Evolutionary conservation across 2,888 invertebrate species (phyloP).

Genomic region (Heteromurus nitidus): DNA sequence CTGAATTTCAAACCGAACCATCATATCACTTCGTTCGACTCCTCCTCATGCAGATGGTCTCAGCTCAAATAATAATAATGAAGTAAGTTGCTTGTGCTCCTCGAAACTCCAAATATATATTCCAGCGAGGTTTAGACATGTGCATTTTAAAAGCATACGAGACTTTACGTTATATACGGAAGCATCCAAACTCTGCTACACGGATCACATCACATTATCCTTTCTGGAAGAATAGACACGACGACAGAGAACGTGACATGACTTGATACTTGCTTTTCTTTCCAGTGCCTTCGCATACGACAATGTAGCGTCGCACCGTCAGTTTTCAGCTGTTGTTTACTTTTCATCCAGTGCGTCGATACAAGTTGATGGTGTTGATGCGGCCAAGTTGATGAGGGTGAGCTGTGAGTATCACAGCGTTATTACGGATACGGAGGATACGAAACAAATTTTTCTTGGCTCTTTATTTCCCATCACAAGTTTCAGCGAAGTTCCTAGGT

Average conservation of each 20-base stretch:
- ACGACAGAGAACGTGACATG: constrained; percentile 51
- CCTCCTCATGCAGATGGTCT: constrained; percentile 32
- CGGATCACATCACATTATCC: constrained; percentile 22
- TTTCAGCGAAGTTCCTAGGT: not conserved
- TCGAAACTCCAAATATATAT: not conserved
- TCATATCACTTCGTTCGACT: constrained; percentile 1
- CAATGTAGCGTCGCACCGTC: constrained; percentile 2
- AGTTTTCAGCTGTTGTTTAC: constrained; percentile 25
- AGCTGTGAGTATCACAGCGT: constrained; percentile 7
- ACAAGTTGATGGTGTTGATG: constrained; percentile 3
- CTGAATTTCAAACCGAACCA: not conserved
- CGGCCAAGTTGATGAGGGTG: not conserved
- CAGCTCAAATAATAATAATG: not conserved
- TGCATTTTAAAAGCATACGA: not conserved
- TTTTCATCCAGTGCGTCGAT: no score
- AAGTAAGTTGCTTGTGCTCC: not conserved
- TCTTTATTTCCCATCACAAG: constrained; percentile 37
- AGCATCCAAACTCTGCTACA: not conserved
- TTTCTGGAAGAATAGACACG: constrained; percentile 24
- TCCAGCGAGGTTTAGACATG: no score
- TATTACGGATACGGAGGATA: not conserved
- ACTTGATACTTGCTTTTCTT: constrained; percentile 19
- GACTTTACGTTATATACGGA: not conserved
- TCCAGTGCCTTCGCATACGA: not conserved
- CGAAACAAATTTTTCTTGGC: constrained; percentile 6